A percentile compares a stretch with the other conserved stretches of the same genome.
Conservation (phyloP, 2,113 vertebrate genomes). For the Sardina pilchardus region DNA sequence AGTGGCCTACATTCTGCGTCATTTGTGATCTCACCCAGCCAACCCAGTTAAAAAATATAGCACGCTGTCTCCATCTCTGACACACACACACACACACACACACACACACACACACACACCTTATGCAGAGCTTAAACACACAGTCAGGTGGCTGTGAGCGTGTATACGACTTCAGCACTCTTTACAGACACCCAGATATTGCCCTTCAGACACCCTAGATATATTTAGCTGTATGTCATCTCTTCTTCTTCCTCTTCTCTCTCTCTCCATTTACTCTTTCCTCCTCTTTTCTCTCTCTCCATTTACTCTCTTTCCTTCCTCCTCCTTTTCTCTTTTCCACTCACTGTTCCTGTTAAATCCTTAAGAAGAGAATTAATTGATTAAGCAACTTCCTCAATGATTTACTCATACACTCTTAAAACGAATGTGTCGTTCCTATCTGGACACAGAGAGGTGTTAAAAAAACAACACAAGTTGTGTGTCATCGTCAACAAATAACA, state of each 20-base stretch:
- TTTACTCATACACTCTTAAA: too few relatives aligned
- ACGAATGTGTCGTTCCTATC: too few relatives aligned
- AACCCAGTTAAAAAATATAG: background rate
- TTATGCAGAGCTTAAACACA: background rate
- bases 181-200: background rate
- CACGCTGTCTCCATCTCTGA: background rate
- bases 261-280: background rate
- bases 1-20: background rate
- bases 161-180: background rate
- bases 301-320: background rate
- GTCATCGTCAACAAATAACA: too few relatives aligned
- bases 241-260: background rate
- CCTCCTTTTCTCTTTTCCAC: background rate
- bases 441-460: too few relatives aligned
- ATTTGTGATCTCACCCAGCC: background rate
- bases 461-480: too few relatives aligned
- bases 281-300: background rate
- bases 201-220: background rate
- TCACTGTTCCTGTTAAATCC: too few relatives aligned
- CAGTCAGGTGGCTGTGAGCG: background rate
- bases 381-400: too few relatives aligned
- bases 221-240: constrained; percentile 3
- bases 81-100: background rate
- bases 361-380: too few relatives aligned
- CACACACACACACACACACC: background rate